Evolutionary conservation across 2,797 vertebrate species (phyloP), one percentile per base, ranked within the genome.

Genomic region (Rhinichthys osculus): DNA sequence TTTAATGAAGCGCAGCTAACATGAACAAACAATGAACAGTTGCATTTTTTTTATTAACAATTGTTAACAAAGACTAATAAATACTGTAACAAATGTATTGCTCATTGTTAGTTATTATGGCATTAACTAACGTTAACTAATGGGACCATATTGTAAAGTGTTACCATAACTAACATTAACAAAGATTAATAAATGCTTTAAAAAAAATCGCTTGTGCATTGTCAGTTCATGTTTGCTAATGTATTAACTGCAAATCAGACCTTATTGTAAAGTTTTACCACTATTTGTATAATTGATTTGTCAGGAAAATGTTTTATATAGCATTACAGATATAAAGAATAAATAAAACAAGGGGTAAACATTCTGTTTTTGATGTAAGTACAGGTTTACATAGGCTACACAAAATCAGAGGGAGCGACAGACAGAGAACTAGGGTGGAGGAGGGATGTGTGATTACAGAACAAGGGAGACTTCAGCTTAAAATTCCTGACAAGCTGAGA

Each of bases 401-500:
- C 13, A 64, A 16, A 64, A 30, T 30, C 27, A 50, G 38, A 64
- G 52, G 78, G 47, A 42, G 67, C 86, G 74, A 84, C 35, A n/a
- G 30, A 88, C 50, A 84, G 64, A 71, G 8, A 82, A 71, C 40
- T 16, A 80, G 64, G 80, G 87, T 69, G 85, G 8, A 88, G 86
- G 74, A 88, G 84, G 88, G 85, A 85, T 54, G 86, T 87, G 77
- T 87, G 77, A 89, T 74, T 42, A 84, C 50, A 87, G 74, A 69
- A 86, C 78, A 10, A 67, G 81, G 87, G 83, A 72, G 23, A 73
- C 78, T 84, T 66, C 64, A 86, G 87, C 90, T 84, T 89, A 94
- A 93, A 94, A 96, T 95, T 94, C 90, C 91, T 93, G 90, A 93
- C 95, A 92, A 93, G 95, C 93, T 92, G 83, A 88, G 93, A 94